Conservation (phyloP, 2,797 vertebrate species). For the Xyrichtys novacula region DNA sequence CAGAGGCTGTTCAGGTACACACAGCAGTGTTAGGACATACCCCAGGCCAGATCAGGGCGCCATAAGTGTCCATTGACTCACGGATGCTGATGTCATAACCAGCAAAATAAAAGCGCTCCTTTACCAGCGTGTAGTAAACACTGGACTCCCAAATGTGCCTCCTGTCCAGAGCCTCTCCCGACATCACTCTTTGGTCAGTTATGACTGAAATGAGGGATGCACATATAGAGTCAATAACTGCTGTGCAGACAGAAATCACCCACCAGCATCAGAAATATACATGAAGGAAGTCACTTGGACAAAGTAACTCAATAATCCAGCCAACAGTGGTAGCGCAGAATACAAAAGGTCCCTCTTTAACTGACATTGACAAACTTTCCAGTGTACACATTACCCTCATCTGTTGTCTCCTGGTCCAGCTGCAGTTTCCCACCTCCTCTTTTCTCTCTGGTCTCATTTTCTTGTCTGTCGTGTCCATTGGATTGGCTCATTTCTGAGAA, state of each 20-base stretch:
- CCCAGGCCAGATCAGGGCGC: conserved; percentile 92
- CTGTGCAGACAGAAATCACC: background rate
- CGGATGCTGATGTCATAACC: conserved; percentile 90
- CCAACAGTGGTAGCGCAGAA: no score
- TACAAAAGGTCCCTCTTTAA: no score
- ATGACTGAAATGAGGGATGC: conserved; percentile 4
- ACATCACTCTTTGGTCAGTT: conserved; percentile 53
- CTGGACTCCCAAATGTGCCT: conserved; percentile 83
- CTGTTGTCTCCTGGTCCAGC: no score
- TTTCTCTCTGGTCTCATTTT: no score
- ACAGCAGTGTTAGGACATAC: conserved; percentile 71
- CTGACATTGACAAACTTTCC: no score
- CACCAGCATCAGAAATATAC: no score
- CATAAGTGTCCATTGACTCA: conserved; percentile 91
- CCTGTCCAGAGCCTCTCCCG: conserved; percentile 59
- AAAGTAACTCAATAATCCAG: no score
- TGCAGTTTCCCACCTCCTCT: no score
- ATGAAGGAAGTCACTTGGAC: no score
- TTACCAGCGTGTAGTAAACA: conserved; percentile 83
- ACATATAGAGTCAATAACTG: background rate
- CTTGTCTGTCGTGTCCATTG: no score
- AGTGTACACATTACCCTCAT: no score
- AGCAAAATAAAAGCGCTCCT: conserved; percentile 87
- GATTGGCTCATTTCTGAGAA: no score
- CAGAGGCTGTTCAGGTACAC: background rate